A percentile compares a stretch with the other conserved stretches of the same genome.
These are phyloP conservation scores for Hydropsyche betteni DNA, from an alignment of 2,888 invertebrate species.

Conservation along the genomic window DNA sequence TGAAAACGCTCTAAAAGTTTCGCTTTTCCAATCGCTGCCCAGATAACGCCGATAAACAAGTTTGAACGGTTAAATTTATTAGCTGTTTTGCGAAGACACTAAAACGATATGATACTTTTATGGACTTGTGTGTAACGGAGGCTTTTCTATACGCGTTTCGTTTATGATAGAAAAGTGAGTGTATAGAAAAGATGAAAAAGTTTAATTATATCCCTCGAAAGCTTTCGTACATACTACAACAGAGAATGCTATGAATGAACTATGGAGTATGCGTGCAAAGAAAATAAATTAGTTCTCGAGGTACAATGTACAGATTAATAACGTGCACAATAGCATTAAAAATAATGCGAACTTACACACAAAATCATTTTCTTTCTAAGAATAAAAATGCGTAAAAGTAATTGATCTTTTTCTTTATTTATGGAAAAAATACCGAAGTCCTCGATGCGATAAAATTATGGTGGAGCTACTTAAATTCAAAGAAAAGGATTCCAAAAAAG, in stretches of 20 bases:
- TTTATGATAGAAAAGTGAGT: background rate
- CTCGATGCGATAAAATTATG: background rate
- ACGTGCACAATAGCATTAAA: slow-evolving; percentile 30
- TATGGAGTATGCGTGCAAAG: slow-evolving; percentile 19
- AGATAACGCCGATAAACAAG: slow-evolving; percentile 20
- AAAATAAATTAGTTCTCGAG: slow-evolving; percentile 25
- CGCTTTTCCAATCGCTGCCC: background rate
- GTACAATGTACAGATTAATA: slow-evolving; percentile 26
- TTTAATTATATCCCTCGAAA: slow-evolving; percentile 7
- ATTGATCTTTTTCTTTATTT: background rate
- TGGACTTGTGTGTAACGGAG: background rate
- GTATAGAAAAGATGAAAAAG: slow-evolving; percentile 21
- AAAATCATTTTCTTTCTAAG: slow-evolving; percentile 37
- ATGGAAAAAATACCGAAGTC: background rate
- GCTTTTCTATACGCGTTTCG: background rate
- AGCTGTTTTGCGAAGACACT: background rate
- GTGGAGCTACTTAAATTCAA: slow-evolving; percentile 2
- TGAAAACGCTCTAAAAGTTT: slow-evolving; percentile 22
- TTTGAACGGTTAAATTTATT: slow-evolving; percentile 23
- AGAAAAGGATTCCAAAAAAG: slow-evolving; percentile 1
- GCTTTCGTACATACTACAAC: background rate
- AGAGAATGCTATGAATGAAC: slow-evolving; percentile 10
- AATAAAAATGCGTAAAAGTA: background rate
- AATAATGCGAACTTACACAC: slow-evolving; percentile 3
- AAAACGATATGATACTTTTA: background rate